phyloP scores from a whole-genome alignment of 2,797 vertebrate species.

The Poeciliopsis turneri region DNA sequence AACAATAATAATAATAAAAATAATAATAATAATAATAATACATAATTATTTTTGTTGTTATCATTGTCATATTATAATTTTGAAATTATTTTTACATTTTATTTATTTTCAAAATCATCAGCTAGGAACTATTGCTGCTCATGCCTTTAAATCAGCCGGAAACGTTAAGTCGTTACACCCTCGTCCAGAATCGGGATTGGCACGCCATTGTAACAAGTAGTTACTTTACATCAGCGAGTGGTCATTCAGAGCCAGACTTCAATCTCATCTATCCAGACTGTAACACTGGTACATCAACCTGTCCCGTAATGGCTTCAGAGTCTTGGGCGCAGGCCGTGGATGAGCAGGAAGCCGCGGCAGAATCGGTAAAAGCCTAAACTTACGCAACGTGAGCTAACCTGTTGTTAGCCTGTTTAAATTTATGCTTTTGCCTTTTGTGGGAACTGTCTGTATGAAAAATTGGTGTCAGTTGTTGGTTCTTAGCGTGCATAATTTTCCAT shows the following conservation, averaged over 20 bases:
- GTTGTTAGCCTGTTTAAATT: slow-evolving; percentile 47
- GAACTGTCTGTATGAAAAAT: not conserved
- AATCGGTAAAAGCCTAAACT: slow-evolving; percentile 82
- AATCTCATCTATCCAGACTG: not conserved
- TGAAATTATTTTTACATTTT: not conserved
- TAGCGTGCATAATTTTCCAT: rapidly evolving
- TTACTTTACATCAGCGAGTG: slow-evolving; percentile 34
- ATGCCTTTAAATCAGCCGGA: slow-evolving; percentile 42
- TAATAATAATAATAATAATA: not conserved
- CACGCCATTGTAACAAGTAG: slow-evolving; percentile 78
- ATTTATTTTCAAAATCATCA: not conserved
- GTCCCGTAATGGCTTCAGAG: slow-evolving; percentile 87
- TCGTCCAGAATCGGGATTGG: slow-evolving; percentile 31
- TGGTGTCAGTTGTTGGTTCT: rapidly evolving
- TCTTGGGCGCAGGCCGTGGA: slow-evolving; percentile 96
- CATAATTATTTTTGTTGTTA: not conserved
- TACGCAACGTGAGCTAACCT: slow-evolving; percentile 68
- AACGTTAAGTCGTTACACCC: slow-evolving; percentile 35
- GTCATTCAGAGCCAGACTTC: not conserved
- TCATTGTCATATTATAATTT: not conserved
- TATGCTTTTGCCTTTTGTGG: slow-evolving; percentile 34
- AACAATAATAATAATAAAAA: no score
- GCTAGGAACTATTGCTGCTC: slow-evolving; percentile 30
- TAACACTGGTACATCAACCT: slow-evolving; percentile 18
- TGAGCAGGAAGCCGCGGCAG: slow-evolving; percentile 92